Percentiles rank a stretch among this genome's conserved stretches.
Evolutionary conservation across 2,888 invertebrate genomes (phyloP).

Genomic region (Rhynchonema sp.): DNA sequence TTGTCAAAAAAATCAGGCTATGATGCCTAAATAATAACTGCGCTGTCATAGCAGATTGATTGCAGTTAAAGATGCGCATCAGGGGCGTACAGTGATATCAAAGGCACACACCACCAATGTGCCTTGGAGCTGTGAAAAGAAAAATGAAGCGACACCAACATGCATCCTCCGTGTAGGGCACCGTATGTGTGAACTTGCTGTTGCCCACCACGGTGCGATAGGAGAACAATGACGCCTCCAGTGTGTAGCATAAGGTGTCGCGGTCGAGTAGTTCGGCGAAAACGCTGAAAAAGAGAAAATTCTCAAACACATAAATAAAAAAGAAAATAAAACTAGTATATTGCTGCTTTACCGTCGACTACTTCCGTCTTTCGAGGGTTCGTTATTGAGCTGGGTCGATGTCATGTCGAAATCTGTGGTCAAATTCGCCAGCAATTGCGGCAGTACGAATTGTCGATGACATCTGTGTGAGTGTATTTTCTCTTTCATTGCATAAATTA

Average conservation of each 20-base stretch:
- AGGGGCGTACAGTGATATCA: no score
- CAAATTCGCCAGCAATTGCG: constrained; percentile 65
- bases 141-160: no score
- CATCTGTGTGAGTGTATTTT: no score
- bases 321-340: no score
- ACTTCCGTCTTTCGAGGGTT: constrained; percentile 61
- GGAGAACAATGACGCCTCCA: constrained; percentile 33
- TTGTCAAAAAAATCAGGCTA: no score
- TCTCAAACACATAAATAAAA: no score
- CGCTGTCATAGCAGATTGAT: no score
- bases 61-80: no score
- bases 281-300: constrained; percentile 6
- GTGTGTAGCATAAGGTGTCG: constrained; percentile 30
- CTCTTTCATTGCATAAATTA: no score
- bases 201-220: constrained; percentile 12
- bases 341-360: constrained; percentile 64
- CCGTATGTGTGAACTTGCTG: background rate
- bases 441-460: constrained; percentile 81
- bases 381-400: constrained; percentile 79
- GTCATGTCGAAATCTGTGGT: constrained; percentile 67
- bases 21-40: no score
- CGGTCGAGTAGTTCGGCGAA: constrained; percentile 21
- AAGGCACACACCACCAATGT: no score
- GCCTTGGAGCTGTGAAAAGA: no score
- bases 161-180: background rate